These are phyloP conservation scores for Halotydeus destructor DNA, from an alignment of 1,140 invertebrate genomes.

Conservation along the genomic window DNA sequence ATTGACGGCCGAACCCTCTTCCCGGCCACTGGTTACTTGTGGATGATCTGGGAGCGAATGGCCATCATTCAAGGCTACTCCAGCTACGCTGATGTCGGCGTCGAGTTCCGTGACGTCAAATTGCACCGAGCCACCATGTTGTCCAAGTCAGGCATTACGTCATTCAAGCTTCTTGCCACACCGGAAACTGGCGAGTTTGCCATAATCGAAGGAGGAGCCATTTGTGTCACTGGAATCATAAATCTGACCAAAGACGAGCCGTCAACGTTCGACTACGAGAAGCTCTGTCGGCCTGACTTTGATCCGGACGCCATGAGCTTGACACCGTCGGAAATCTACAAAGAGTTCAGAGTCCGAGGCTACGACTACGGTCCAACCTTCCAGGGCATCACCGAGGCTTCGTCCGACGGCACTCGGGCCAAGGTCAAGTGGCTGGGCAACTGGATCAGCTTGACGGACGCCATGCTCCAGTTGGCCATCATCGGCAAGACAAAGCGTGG, in stretches of 20 bases:
- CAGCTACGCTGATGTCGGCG: constrained; percentile 42
- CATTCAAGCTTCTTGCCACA: constrained; percentile 69
- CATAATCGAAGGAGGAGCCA: constrained; percentile 59
- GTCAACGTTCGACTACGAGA: constrained; percentile 4
- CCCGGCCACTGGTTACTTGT: constrained; percentile 32
- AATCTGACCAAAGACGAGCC: constrained; percentile 29
- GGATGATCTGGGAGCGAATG: constrained; percentile 40
- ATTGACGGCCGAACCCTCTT: constrained; percentile 34
- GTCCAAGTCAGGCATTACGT: constrained; percentile 26
- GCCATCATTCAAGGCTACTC: constrained; percentile 31
- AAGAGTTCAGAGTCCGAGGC: constrained; percentile 69
- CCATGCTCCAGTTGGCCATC: constrained; percentile 31
- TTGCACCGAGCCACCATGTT: constrained; percentile 81
- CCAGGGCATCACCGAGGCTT: constrained; percentile 20
- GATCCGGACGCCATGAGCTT: constrained; percentile 34
- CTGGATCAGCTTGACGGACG: constrained; percentile 33
- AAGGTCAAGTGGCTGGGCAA: constrained; percentile 26
- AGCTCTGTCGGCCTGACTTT: constrained; percentile 10
- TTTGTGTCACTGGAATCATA: constrained; percentile 56
- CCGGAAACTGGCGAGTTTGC: constrained; percentile 73
- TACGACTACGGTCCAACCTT: constrained; percentile 62
- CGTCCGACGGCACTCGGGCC: constrained; percentile 13
- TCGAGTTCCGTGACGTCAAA: constrained; percentile 64
- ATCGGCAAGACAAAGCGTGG: constrained; percentile 22
- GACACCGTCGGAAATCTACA: constrained; percentile 58